phyloP scores from a whole-genome alignment of 2,888 invertebrate species.

The Calliscelio sp. region DNA sequence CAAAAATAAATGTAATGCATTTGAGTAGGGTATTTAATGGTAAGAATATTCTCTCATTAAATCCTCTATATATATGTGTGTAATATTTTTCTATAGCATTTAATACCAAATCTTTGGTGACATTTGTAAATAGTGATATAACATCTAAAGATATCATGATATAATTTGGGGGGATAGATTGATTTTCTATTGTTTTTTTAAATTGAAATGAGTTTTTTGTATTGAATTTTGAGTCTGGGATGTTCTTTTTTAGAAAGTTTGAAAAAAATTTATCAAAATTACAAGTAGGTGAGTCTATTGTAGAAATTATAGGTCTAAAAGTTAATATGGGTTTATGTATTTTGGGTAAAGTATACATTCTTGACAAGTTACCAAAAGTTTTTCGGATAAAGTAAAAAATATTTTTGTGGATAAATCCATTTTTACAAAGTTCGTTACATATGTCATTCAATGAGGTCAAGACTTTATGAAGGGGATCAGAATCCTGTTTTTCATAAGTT shows the following conservation, averaged over 20 bases:
- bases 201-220: background rate
- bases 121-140: background rate
- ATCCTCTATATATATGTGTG: background rate
- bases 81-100: background rate
- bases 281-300: background rate
- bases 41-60: background rate
- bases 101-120: background rate
- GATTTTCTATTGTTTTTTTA: background rate
- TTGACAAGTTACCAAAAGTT: no score
- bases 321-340: no score
- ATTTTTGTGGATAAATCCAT: no score
- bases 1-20: conserved; percentile 5
- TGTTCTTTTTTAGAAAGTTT: background rate
- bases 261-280: conserved; percentile 6
- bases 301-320: no score
- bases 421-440: no score
- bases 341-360: no score
- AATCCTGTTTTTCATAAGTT: background rate
- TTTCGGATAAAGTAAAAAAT: no score
- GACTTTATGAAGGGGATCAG: background rate
- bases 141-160: conserved; percentile 15
- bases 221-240: no score
- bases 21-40: background rate
- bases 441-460: background rate
- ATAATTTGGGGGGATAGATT: background rate